Conservation (phyloP, 2,797 vertebrate genomes). For the Mormyrus proboscirostris region DNA sequence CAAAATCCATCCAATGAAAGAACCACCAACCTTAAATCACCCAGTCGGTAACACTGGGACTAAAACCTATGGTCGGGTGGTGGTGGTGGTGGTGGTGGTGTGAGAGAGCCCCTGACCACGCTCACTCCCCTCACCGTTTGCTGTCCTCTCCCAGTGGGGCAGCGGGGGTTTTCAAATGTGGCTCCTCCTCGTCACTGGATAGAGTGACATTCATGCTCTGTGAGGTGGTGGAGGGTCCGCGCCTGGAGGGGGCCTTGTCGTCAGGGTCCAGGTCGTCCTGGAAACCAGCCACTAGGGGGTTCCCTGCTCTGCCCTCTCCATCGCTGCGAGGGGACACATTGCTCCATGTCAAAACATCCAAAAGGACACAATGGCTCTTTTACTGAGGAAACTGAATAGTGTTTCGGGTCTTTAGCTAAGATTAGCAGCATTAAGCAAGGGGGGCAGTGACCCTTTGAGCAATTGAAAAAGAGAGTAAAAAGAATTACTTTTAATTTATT, state of each 20-base stretch:
- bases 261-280: slow-evolving; percentile 73
- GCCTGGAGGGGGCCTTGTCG: slow-evolving; percentile 45
- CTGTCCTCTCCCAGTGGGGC: slow-evolving; percentile 32
- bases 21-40: not conserved
- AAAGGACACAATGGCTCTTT: not conserved
- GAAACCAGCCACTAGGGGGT: slow-evolving; percentile 74
- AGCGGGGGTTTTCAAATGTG: slow-evolving; percentile 21
- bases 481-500: not conserved
- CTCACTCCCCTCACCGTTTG: not conserved
- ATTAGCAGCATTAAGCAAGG: not conserved
- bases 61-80: not conserved
- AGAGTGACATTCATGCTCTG: slow-evolving; percentile 54
- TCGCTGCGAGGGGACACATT: slow-evolving; percentile 50
- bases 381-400: not conserved
- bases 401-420: not conserved
- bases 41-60: not conserved
- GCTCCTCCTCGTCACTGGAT: slow-evolving; percentile 65
- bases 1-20: not conserved
- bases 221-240: slow-evolving; percentile 17
- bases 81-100: not conserved
- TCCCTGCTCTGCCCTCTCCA: slow-evolving; percentile 51
- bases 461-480: not conserved
- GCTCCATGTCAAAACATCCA: not conserved
- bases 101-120: not conserved
- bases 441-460: not conserved